Base-by-base conservation (phyloP, 2,113 vertebrate genomes). In the Indri indri region DNA sequence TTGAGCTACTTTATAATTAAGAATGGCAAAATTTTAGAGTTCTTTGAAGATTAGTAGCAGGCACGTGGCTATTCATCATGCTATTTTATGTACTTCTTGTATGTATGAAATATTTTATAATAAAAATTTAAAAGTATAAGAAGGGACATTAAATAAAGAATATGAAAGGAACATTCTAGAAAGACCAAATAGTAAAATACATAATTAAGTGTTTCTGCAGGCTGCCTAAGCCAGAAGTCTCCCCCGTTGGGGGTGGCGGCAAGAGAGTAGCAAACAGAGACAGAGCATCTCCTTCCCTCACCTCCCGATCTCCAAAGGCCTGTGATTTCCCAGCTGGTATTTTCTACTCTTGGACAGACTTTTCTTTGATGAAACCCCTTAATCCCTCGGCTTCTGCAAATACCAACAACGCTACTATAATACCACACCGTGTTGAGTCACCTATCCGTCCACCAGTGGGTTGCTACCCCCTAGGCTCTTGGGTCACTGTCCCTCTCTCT, bases 311-410 rank as follows among this genome's bases (percentile, higher is more conserved):
- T 68, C 5, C 1, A 2, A 32, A 59, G 80, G 23, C 27, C 27
- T 25, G 65, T 50, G 88, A 81, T 59, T 94, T 52, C 84, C 88
- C 50, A 20, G 1, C 65, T 66, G 70, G 74, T 57, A 22, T 65
- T 96, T 96, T 71, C 74, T 86, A 54, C 32, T 82, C 52, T 65
- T 59, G 25, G 34, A 8, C 54, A 92, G 68, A 85, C n/a, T 57
- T 91, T 92, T 87, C 61, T 84, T 45, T 76, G 61, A 81, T 74
- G 45, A 68, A 85, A 76, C 0, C 12, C 50, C 84, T 76, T 32
- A 57, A 85, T 52, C 37, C 12, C 50, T 25, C 70, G 57, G 32
- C 65, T 68, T 85, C 77, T 88, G 70, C 50, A 18, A 65, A 88
- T 25, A 88, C 37, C 10, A 8, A 2, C 20, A 42, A 11, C 54